These are phyloP conservation scores for Agrilus biguttatus DNA, from an alignment of 2,888 invertebrate genomes.

Conservation along the genomic window DNA sequence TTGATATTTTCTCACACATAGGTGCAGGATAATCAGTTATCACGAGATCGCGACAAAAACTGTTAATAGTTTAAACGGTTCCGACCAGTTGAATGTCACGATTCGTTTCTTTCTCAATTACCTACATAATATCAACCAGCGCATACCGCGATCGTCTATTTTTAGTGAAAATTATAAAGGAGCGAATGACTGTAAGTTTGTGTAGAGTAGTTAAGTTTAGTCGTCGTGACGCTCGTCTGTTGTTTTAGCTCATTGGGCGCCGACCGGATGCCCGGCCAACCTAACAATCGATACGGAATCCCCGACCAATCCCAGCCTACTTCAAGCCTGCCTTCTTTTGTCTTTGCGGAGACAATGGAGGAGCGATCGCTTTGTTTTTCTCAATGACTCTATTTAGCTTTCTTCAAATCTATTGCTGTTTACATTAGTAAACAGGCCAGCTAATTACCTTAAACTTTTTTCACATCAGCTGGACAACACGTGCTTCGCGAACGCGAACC, in stretches of 20 bases:
- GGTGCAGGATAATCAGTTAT: too few species aligned
- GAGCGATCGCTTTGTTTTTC: slow-evolving; percentile 28
- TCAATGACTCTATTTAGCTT: slow-evolving; percentile 17
- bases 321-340: slow-evolving; percentile 31
- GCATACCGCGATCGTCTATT: too few species aligned
- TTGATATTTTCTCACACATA: too few species aligned
- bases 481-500: too few species aligned
- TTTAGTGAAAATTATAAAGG: slow-evolving; percentile 1
- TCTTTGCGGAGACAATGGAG: slow-evolving; percentile 32
- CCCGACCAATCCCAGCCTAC: slow-evolving; percentile 29
- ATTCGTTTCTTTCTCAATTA: too few species aligned
- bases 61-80: too few species aligned
- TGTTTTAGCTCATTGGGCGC: slow-evolving; percentile 35
- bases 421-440: background rate
- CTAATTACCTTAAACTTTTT: slow-evolving; percentile 1
- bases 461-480: too few species aligned
- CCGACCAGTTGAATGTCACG: too few species aligned
- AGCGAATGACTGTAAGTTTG: slow-evolving; percentile 8
- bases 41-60: too few species aligned
- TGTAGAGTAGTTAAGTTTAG: slow-evolving; percentile 5
- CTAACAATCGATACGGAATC: slow-evolving; percentile 29
- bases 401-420: slow-evolving; percentile 2
- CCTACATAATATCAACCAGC: too few species aligned
- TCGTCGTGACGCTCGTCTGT: slow-evolving; percentile 28
- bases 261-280: slow-evolving; percentile 30